Evolutionary conservation across 1,140 invertebrate species (phyloP).

Genomic region (Neodiprion virginianus): DNA sequence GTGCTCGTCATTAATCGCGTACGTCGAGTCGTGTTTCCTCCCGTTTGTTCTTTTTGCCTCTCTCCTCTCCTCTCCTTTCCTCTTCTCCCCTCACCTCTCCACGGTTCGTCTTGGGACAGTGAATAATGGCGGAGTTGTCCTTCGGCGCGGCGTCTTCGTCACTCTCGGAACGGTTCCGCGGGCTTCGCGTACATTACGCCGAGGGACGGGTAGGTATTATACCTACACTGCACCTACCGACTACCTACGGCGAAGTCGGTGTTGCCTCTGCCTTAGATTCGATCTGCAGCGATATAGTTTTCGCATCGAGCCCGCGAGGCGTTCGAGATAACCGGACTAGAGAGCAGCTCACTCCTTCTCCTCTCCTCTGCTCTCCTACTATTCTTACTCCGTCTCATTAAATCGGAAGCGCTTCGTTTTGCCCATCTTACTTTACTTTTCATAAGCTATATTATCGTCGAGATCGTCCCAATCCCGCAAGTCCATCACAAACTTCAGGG

Average conservation of each 20-base stretch:
- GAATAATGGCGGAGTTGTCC: slow-evolving; percentile 2
- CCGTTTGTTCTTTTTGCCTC: background rate
- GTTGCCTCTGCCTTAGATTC: background rate
- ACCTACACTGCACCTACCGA: too few relatives aligned
- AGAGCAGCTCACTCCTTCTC: background rate
- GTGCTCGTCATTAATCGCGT: background rate
- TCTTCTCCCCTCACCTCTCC: background rate
- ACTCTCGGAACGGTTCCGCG: background rate
- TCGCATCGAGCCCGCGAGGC: background rate
- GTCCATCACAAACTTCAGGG: too few relatives aligned
- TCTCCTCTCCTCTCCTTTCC: background rate
- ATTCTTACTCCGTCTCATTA: background rate
- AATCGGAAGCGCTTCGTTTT: background rate
- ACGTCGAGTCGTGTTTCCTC: background rate
- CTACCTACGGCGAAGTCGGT: too few relatives aligned
- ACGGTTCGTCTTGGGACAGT: background rate
- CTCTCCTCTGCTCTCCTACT: background rate
- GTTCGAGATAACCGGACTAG: background rate
- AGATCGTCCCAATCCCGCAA: too few relatives aligned
- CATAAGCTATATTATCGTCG: too few relatives aligned
- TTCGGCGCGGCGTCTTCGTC: slow-evolving; percentile 1
- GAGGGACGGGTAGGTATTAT: too few relatives aligned
- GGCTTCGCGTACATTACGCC: background rate
- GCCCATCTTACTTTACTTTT: too few relatives aligned
- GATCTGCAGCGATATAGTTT: background rate